A percentile compares a stretch with the other conserved stretches of the same genome.
These are phyloP conservation scores for Arremon brunneinucha DNA, from an alignment of 2,797 vertebrate species.

Conservation along the genomic window DNA sequence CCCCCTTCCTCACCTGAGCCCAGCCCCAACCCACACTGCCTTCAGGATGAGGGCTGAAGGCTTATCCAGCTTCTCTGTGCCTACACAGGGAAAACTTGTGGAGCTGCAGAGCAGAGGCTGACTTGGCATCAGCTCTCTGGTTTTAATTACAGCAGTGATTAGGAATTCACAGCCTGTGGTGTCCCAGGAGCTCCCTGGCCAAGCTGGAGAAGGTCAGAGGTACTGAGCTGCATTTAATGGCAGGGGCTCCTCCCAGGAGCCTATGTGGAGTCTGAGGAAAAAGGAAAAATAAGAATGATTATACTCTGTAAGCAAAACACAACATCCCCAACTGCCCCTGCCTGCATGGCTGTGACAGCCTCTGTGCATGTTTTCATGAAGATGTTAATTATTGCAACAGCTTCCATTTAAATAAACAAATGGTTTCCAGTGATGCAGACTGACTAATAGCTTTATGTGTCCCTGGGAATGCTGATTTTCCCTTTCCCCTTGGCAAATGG, in stretches of 20 bases:
- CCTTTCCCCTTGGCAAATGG: neutral
- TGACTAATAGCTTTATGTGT: neutral
- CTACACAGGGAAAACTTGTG: neutral
- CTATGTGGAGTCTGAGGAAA: neutral
- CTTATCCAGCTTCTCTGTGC: neutral
- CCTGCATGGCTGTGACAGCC: neutral
- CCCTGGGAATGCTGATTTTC: neutral
- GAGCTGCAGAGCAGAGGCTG: neutral
- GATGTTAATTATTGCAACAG: neutral
- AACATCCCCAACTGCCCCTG: neutral
- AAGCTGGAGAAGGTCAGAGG: neutral
- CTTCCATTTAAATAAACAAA: neutral
- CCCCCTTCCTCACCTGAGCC: neutral
- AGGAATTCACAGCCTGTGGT: neutral
- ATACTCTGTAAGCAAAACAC: neutral
- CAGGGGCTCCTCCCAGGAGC: neutral
- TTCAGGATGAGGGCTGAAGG: neutral
- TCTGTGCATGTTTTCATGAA: neutral
- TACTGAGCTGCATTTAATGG: neutral
- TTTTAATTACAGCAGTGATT: constrained; percentile 2
- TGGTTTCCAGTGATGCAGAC: neutral
- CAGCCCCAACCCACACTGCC: accelerated
- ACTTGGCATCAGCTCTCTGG: neutral
- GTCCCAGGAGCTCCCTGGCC: neutral
- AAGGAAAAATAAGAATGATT: neutral